These are phyloP conservation scores for Atopsyche davidsoni DNA, from an alignment of 1,140 invertebrate species.

Conservation along the genomic window DNA sequence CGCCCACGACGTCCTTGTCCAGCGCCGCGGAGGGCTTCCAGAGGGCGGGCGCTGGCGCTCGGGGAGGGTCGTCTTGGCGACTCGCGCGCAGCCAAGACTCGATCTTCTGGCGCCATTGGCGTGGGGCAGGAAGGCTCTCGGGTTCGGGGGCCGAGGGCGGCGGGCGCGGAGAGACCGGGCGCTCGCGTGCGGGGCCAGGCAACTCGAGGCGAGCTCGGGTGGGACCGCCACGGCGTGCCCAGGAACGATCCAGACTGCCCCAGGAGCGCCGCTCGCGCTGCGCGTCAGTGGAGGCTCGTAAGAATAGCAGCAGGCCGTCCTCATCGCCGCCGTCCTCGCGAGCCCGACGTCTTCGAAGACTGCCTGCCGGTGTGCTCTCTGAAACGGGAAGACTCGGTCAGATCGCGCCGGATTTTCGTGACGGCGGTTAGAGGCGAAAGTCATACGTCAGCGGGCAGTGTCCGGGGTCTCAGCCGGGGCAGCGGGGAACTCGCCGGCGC, in stretches of 20 bases:
- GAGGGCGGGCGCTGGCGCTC: constrained; percentile 56
- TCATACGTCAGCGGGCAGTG: too few species aligned
- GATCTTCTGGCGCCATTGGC: constrained; percentile 75
- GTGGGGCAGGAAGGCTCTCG: constrained; percentile 32
- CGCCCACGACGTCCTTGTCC: constrained; percentile 75
- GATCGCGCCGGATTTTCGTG: too few species aligned
- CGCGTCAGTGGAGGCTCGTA: constrained; percentile 62
- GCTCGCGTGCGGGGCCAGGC: constrained; percentile 61
- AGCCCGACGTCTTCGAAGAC: constrained; percentile 70
- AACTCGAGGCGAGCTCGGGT: constrained; percentile 63
- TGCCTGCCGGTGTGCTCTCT: constrained; percentile 87
- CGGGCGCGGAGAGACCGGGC: constrained; percentile 63
- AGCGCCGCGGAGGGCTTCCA: constrained; percentile 71
- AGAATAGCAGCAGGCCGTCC: constrained; percentile 77
- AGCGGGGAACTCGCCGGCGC: too few species aligned
- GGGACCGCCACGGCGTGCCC: constrained; percentile 68
- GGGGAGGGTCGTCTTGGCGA: constrained; percentile 66
- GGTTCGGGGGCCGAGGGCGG: constrained; percentile 50
- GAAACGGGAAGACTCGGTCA: too few species aligned
- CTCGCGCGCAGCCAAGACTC: constrained; percentile 86
- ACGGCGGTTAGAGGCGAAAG: too few species aligned
- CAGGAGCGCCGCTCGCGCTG: constrained; percentile 78
- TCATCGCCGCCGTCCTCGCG: constrained; percentile 81
- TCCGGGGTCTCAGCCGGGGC: too few species aligned
- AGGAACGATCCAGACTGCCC: constrained; percentile 82